Conservation (phyloP, 2,797 vertebrate species). For the Lutjanus argentimaculatus region DNA sequence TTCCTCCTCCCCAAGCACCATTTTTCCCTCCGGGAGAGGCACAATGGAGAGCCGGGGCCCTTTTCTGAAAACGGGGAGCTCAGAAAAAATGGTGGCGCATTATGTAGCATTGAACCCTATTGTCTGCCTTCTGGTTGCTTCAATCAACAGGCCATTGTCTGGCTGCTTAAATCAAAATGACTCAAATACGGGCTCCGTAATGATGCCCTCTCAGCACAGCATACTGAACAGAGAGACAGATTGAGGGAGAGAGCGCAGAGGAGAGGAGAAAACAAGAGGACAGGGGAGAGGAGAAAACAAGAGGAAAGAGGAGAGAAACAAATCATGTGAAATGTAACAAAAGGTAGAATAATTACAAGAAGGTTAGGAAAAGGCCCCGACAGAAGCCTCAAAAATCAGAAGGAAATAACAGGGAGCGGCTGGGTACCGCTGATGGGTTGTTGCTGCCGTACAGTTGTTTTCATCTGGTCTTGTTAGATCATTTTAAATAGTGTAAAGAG, state of each 20-base stretch:
- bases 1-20: slow-evolving; percentile 99
- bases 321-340: slow-evolving; percentile 75
- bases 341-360: slow-evolving; percentile 89
- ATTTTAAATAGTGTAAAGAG: slow-evolving; percentile 82
- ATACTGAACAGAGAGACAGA: slow-evolving; percentile 93
- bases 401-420: slow-evolving; percentile 62
- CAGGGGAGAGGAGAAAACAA: slow-evolving; percentile 70
- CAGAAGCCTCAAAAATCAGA: slow-evolving; percentile 28
- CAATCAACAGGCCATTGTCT: slow-evolving; percentile 99
- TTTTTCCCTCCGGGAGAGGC: slow-evolving; percentile 89
- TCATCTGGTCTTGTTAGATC: slow-evolving; percentile 81
- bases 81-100: slow-evolving; percentile 98
- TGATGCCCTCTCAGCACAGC: slow-evolving; percentile 98
- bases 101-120: slow-evolving; percentile 99
- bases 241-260: slow-evolving; percentile 85
- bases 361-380: slow-evolving; percentile 74
- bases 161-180: slow-evolving; percentile 99
- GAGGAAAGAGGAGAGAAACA: slow-evolving; percentile 68
- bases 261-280: slow-evolving; percentile 10
- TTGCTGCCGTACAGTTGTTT: slow-evolving; percentile 80
- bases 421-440: slow-evolving; percentile 81
- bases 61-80: slow-evolving; percentile 90
- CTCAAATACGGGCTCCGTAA: slow-evolving; percentile 99
- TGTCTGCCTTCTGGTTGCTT: slow-evolving; percentile 99
- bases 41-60: slow-evolving; percentile 97